phyloP scores from a whole-genome alignment of 2,888 invertebrate genomes.

The Empis stercorea region DNA sequence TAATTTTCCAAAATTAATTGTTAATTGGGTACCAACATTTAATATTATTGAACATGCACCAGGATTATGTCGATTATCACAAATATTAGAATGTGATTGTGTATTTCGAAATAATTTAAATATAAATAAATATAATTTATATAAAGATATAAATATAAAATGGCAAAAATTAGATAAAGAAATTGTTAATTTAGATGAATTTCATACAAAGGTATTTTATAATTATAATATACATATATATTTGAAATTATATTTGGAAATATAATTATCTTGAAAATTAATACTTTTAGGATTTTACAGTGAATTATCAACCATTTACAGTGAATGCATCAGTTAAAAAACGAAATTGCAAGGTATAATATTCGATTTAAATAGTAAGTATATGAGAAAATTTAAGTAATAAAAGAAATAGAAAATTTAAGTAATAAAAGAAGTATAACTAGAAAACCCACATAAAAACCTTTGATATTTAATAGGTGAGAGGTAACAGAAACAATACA shows the following conservation, averaged over 20 bases:
- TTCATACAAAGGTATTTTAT: slow-evolving; percentile 22
- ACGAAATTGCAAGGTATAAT: slow-evolving; percentile 18
- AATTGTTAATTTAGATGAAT: slow-evolving; percentile 32
- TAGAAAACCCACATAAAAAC: too few relatives aligned
- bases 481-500: too few relatives aligned
- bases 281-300: slow-evolving; percentile 41
- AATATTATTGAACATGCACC: slow-evolving; percentile 9
- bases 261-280: too few relatives aligned
- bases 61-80: slow-evolving; percentile 18
- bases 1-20: slow-evolving; percentile 38
- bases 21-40: slow-evolving; percentile 20
- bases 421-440: too few relatives aligned
- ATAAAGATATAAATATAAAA: slow-evolving; percentile 14
- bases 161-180: slow-evolving; percentile 42
- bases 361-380: too few relatives aligned
- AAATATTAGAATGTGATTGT: slow-evolving; percentile 25
- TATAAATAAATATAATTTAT: slow-evolving; percentile 4
- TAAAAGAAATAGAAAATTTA: too few relatives aligned
- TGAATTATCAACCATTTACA: slow-evolving; percentile 39
- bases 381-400: too few relatives aligned
- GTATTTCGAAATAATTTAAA: slow-evolving; percentile 15
- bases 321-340: slow-evolving; percentile 30
- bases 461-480: too few relatives aligned
- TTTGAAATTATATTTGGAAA: too few relatives aligned
- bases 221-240: too few relatives aligned